Evolutionary conservation across 2,113 vertebrate genomes (phyloP), one percentile per base, ranked within the genome.

Genomic region (Rutilus rutilus): DNA sequence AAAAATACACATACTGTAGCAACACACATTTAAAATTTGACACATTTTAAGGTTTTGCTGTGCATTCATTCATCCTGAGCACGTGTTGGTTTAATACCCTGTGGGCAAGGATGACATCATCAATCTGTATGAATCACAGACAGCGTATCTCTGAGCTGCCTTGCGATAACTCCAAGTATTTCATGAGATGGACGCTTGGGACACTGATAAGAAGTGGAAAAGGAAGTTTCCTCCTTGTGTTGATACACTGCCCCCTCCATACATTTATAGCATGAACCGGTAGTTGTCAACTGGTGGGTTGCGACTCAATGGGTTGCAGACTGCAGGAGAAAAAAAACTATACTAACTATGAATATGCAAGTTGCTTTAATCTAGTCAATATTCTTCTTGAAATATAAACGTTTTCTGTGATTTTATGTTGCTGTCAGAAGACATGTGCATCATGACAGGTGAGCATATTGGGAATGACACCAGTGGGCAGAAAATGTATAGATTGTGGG

Each of bases 121-220:
- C 11, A 60, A 30, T 42, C n/a, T 65, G 23, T 45, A 65, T 71
- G 45, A 82, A 82, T 83, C 65, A 17, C 17, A 33, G 42, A n/a
- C 5, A 1, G 8, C 47, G 39, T 87, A 87, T 87, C 88, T 90
- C 81, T 86, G 76, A 80, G 81, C 74, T 59, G 39, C 15, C 33
- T 71, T 42, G 10, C 6, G 7, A 57, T 57, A 67, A 6, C 33
- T 57, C 59, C 57, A 21, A 23, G 33, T 76, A 52, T 65, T 74
- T 65, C 85, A 76, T 86, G 83, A 90, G 79, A 69, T 3, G 15
- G 21, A 90, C 89, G 78, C 78, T 52, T 7, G 88, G 82, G 90
- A 89, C 54, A 8, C 69, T 67, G 73, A 82, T 74, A 85, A 45
- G 30, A 64, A 65, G 78, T 12, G 67, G 42, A 81, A 85, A 65